Percentiles rank a stretch among this genome's conserved stretches.
phyloP scores from a whole-genome alignment of 2,888 invertebrate species.

The Troides aeacus region DNA sequence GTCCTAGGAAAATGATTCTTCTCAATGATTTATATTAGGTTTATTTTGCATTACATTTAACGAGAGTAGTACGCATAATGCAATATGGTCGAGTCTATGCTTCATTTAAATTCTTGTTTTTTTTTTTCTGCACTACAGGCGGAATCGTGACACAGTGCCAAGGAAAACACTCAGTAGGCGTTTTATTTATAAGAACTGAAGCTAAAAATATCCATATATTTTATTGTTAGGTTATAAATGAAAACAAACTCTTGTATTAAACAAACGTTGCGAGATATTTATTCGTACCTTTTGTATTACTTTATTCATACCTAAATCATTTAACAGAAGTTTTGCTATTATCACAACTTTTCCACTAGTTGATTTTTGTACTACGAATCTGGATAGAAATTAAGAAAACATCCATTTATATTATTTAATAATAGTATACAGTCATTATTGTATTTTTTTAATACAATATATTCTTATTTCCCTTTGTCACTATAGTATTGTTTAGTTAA shows the following conservation, averaged over 20 bases:
- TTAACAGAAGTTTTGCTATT: too few species aligned
- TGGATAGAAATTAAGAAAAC: too few species aligned
- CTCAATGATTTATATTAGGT: constrained; percentile 33
- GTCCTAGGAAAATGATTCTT: constrained; percentile 43
- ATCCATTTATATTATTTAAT: too few species aligned
- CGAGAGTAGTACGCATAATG: constrained; percentile 5
- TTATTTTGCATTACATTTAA: constrained; percentile 30
- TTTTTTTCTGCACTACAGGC: constrained; percentile 21
- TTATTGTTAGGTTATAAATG: neutral
- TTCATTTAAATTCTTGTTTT: constrained; percentile 31
- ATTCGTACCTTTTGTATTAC: neutral
- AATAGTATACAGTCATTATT: too few species aligned
- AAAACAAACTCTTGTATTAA: neutral
- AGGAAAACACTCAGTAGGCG: constrained; percentile 20
- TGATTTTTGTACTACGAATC: too few species aligned
- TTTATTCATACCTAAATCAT: too few species aligned
- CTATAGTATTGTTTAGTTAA: too few species aligned
- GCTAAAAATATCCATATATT: constrained; percentile 40
- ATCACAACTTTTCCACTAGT: too few species aligned
- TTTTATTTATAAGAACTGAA: constrained; percentile 42
- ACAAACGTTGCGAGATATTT: neutral
- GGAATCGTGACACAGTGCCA: constrained; percentile 28
- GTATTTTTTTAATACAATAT: too few species aligned
- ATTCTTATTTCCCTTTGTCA: too few species aligned
- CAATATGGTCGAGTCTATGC: constrained; percentile 26